Evolutionary conservation across 2,113 vertebrate genomes (phyloP).

Genomic region (Capreolus pygargus): DNA sequence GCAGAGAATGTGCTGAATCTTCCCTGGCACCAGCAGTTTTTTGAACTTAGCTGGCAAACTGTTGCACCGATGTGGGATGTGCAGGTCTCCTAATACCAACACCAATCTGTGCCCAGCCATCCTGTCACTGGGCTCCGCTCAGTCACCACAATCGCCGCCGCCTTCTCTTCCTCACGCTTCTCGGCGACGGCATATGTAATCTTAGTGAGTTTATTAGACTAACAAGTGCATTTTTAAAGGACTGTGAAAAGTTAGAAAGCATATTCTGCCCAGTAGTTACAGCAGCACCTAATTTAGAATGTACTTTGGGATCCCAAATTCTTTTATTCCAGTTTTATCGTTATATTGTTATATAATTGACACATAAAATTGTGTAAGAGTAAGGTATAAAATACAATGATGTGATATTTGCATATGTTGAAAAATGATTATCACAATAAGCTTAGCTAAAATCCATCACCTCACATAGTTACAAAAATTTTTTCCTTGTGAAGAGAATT

Average conservation of each 20-base stretch:
- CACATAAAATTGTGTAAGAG: neutral
- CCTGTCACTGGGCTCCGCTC: too few species aligned
- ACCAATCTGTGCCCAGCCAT: too few species aligned
- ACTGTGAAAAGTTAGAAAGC: neutral
- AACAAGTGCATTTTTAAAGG: neutral
- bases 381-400: neutral
- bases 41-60: too few species aligned
- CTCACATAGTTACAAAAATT: neutral
- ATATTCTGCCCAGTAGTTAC: neutral
- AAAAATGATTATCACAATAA: neutral
- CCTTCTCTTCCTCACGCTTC: too few species aligned
- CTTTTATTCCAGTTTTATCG: neutral
- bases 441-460: neutral
- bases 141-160: too few species aligned
- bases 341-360: neutral
- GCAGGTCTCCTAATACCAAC: too few species aligned
- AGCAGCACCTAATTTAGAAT: neutral
- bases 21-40: too few species aligned
- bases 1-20: too few species aligned
- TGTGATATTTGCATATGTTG: neutral
- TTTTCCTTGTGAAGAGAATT: neutral
- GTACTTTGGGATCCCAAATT: neutral
- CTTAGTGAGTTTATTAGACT: constrained; percentile 8
- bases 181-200: neutral
- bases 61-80: too few species aligned